These are phyloP conservation scores for Leucosticte australis DNA, from an alignment of 2,113 vertebrate species.

Conservation along the genomic window DNA sequence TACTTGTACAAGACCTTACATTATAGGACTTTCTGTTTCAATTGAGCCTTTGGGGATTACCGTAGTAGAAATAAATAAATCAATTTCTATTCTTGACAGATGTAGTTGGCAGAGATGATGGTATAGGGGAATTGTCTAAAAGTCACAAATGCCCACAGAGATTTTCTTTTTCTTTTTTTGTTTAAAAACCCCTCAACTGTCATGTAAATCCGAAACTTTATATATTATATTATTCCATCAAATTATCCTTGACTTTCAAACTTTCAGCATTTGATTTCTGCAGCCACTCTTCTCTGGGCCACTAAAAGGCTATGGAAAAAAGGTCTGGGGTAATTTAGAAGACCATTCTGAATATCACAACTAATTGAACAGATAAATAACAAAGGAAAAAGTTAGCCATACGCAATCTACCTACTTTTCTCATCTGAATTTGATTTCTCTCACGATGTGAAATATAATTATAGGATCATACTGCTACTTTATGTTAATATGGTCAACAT, in stretches of 20 bases:
- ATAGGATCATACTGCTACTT: not conserved
- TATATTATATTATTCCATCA: not conserved
- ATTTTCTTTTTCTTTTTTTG: not conserved
- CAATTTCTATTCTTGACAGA: not conserved
- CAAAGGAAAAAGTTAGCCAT: not conserved
- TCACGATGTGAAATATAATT: not conserved
- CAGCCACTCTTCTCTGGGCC: not conserved
- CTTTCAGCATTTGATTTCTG: not conserved
- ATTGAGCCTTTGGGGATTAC: not conserved
- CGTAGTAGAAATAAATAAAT: not conserved
- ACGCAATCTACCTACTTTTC: not conserved
- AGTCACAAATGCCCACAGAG: not conserved
- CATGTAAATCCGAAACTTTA: not conserved
- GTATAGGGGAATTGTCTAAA: not conserved
- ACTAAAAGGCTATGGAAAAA: not conserved
- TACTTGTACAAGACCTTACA: not conserved
- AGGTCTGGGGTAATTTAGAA: not conserved
- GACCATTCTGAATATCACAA: not conserved
- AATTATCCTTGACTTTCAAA: not conserved
- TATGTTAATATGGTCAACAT: not conserved
- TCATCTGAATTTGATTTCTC: not conserved
- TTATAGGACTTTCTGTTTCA: not conserved
- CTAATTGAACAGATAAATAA: not conserved
- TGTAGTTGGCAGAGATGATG: not conserved
- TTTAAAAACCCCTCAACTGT: rapidly evolving